These are phyloP conservation scores for Melieria crassipennis DNA, from an alignment of 2,888 invertebrate genomes.

Conservation along the genomic window DNA sequence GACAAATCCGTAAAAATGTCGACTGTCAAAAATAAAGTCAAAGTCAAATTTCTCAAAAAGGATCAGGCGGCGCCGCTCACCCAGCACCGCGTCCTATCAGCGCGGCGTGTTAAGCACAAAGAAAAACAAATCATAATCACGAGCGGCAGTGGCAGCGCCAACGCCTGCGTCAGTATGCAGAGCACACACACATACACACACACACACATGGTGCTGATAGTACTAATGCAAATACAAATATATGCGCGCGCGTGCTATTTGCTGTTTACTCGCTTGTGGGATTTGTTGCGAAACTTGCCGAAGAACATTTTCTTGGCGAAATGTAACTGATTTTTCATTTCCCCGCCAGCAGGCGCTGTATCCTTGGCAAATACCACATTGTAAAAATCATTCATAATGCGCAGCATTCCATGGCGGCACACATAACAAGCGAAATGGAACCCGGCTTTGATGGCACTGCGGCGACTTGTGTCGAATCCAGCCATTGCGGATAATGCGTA, in stretches of 20 bases:
- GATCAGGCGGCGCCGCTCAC: slow-evolving; percentile 19
- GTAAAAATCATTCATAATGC: too few species aligned
- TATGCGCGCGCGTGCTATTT: slow-evolving; percentile 30
- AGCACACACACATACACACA: background rate
- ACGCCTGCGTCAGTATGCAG: background rate
- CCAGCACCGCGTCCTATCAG: slow-evolving; percentile 18
- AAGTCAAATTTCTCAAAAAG: slow-evolving; percentile 46
- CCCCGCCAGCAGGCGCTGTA: too few species aligned
- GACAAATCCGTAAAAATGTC: slow-evolving; percentile 60
- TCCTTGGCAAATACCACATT: too few species aligned
- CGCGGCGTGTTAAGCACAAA: slow-evolving; percentile 33
- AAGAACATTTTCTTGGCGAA: slow-evolving; percentile 3
- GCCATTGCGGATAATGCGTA: too few species aligned
- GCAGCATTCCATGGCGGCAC: too few species aligned
- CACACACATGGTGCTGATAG: background rate
- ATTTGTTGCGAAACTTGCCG: slow-evolving; percentile 18
- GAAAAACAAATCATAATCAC: slow-evolving; percentile 39
- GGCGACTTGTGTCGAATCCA: too few species aligned
- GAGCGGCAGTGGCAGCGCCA: slow-evolving; percentile 3
- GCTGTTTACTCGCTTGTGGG: slow-evolving; percentile 37
- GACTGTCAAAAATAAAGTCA: slow-evolving; percentile 49
- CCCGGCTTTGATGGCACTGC: too few species aligned
- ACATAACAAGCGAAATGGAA: too few species aligned
- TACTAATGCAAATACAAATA: background rate
- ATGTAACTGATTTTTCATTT: slow-evolving; percentile 21